Evolutionary conservation across 2,797 vertebrate genomes (phyloP), one percentile per base, ranked within the genome.

Genomic region (Sorex maritimensis): DNA sequence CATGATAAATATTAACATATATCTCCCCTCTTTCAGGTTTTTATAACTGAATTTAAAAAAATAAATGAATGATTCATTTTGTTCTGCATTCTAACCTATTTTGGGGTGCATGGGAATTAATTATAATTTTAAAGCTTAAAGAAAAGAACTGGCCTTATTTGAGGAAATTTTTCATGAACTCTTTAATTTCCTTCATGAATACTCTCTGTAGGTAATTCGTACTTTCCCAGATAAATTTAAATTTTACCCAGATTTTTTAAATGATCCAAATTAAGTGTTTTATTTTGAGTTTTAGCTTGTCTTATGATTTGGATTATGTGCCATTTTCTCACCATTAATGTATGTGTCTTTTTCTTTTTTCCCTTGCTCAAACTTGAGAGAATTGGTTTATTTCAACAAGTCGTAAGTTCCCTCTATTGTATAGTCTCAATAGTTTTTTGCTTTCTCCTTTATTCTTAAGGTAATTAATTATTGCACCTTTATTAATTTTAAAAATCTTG

Each of bases 171-270:
- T 90, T 21, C 49, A 77, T 9, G 73, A 69, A 83, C 15, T 63
- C 38, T 82, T 77, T 19, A 46, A 0, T 92, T 81, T 93, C 15
- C 93, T 78, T 17, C 52, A 10, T 14, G 38, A 15, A 17, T 63
- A 63, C 11, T 69, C 13, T 81, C 17, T 89, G 52, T 89, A 71
- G 52, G 3, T 46, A 81, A 72, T 87, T 67, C 83, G 26, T 11
- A 15, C 89, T 96, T 91, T 86, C 30, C n/a, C 9, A 41, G 5
- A 72, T 44, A 88, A 90, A 19, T 30, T 7, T 65, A 49, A 46
- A 2, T 90, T 90, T 92, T 24, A 34, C 88, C 91, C 75, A 67
- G 24, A 80, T 65, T 94, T 90, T 86, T 23, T 23, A 75, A 91
- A 80, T 89, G 41, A 84, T 81, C 6, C 86, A 19, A 74, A 85